Conservation (phyloP, 2,888 invertebrate species). For the Drosophila quinaria region DNA sequence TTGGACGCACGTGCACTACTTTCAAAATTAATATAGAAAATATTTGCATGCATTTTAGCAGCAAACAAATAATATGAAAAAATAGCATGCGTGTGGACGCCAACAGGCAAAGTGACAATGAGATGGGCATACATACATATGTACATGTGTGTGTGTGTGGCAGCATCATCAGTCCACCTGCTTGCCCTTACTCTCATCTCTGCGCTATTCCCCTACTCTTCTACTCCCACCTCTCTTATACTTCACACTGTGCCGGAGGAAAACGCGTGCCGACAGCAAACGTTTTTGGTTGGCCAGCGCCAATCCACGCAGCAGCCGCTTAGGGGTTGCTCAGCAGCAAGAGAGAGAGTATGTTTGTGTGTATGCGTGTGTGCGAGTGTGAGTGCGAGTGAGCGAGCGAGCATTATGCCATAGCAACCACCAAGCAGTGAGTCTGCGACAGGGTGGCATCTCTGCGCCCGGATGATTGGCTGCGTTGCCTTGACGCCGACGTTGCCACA, state of each 20-base stretch:
- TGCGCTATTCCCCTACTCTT: background rate
- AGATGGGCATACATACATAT: slow-evolving; percentile 8
- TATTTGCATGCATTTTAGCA: slow-evolving; percentile 37
- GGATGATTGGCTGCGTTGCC: slow-evolving; percentile 77
- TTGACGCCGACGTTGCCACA: slow-evolving; percentile 65
- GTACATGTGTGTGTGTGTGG: no score
- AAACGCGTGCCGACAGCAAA: slow-evolving; percentile 68
- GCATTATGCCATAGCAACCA: slow-evolving; percentile 66
- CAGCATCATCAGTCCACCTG: slow-evolving; percentile 7
- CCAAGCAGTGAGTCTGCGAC: slow-evolving; percentile 38
- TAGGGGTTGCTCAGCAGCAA: slow-evolving; percentile 39
- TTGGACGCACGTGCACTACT: slow-evolving; percentile 18
- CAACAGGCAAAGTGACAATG: slow-evolving; percentile 13
- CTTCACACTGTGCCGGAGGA: slow-evolving; percentile 10
- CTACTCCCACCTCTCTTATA: background rate
- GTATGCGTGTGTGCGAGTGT: slow-evolving; percentile 6
- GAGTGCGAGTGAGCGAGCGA: slow-evolving; percentile 38
- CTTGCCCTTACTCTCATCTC: slow-evolving; percentile 3
- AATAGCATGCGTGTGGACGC: slow-evolving; percentile 34
- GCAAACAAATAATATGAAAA: slow-evolving; percentile 45
- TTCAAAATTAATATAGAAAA: slow-evolving; percentile 65
- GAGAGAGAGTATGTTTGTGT: slow-evolving; percentile 5
- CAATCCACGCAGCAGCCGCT: slow-evolving; percentile 61
- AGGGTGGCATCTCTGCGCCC: slow-evolving; percentile 62
- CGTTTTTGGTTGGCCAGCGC: slow-evolving; percentile 78